Evolutionary conservation across 1,140 invertebrate genomes (phyloP), one percentile per base, ranked within the genome.

Genomic region (Drosophila bocqueti): DNA sequence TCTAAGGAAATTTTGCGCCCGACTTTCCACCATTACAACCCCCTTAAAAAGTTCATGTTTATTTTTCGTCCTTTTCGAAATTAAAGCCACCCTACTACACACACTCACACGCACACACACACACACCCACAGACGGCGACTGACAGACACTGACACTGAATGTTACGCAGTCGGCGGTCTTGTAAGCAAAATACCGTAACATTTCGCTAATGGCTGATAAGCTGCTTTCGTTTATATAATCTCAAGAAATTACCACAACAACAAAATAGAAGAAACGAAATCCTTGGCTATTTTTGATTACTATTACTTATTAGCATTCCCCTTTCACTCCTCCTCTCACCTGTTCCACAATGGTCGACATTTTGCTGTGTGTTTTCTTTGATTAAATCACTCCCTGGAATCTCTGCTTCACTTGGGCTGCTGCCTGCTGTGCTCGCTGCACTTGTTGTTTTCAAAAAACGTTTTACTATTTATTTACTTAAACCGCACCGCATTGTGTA

Each of bases 281-380:
- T 34, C 40, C 47, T 60, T 31, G 49, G n/a, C 40, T 16, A 62
- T 73, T 62, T 58, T 65, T 54, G 36, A 67, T 68, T 67, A 46
- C 49, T 34, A 45, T 52, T 52, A 61, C 54, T 72, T 46, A 67
- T 71, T 68, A 65, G 60, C 15, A n/a, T 26, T 55, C 24, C 47
- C 54, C 21, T 52, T 54, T 40, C 26, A 4, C 55, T 55, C 31
- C 11, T 34, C 43, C 42, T 68, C 86, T 90, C 86, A 90, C 85
- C 85, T 90, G 85, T 90, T 90, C 85, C 79, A 82, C 82, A 76
- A 81, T 76, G 65, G 86, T 90, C 83, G 85, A 90, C 85, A 90
- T 90, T 85, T 85, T 89, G 47, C 34, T 63, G 58, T 74, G 40
- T 50, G 67, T 66, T 87, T 81, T 78, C 50, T 64, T 76, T 40